A percentile compares a stretch with the other conserved stretches of the same genome.
Evolutionary conservation across 2,113 vertebrate genomes (phyloP).

Genomic region (Ptilonorhynchus violaceus): DNA sequence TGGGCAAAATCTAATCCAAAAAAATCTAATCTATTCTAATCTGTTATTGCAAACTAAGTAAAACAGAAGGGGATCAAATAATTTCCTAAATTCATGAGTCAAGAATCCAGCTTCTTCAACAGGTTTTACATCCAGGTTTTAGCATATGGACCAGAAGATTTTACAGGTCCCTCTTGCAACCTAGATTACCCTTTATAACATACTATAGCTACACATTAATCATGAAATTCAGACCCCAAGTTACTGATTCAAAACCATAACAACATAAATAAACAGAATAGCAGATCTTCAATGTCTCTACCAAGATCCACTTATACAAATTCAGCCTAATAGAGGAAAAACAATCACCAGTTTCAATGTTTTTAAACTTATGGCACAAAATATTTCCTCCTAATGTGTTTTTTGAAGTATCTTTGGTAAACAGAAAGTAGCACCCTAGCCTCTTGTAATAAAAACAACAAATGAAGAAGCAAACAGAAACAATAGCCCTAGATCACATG

Average conservation of each 20-base stretch:
- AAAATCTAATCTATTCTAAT: not conserved
- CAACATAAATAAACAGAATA: not conserved
- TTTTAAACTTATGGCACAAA: not conserved
- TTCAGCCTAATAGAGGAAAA: not conserved
- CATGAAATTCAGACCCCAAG: not conserved
- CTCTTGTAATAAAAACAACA: not conserved
- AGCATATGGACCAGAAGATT: not conserved
- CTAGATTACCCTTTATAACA: not conserved
- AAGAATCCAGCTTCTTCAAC: not conserved
- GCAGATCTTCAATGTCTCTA: not conserved
- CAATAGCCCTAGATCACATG: accelerated
- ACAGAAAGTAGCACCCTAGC: not conserved
- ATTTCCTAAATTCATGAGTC: not conserved
- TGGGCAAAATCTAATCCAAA: not conserved
- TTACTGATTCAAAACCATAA: not conserved
- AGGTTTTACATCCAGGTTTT: not conserved
- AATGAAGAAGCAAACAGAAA: not conserved
- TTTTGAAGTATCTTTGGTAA: not conserved
- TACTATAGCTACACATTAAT: not conserved
- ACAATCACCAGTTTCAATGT: not conserved
- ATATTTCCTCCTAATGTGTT: not conserved
- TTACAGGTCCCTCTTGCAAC: not conserved
- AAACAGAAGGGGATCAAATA: not conserved
- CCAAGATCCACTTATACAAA: not conserved
- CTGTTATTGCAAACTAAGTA: not conserved